These are phyloP conservation scores for Lathamus discolor DNA, from an alignment of 2,113 vertebrate species.

Conservation along the genomic window DNA sequence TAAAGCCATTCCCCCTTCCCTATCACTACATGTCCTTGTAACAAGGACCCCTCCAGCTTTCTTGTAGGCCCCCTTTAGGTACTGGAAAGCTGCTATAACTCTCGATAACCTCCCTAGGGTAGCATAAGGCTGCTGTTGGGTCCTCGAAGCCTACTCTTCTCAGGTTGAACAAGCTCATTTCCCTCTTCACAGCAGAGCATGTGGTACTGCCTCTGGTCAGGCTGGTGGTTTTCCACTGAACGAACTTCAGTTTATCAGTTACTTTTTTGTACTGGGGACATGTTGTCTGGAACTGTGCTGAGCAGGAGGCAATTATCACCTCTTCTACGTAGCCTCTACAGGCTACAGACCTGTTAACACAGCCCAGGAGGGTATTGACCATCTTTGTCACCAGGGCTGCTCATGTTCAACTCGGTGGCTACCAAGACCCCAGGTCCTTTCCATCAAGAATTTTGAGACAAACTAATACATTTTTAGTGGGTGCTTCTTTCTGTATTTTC, in stretches of 20 bases:
- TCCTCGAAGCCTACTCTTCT: neutral
- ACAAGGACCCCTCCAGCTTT: neutral
- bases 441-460: neutral
- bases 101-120: accelerated
- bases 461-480: neutral
- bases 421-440: neutral
- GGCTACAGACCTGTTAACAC: neutral
- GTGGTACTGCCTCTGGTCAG: neutral
- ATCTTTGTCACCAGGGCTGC: neutral
- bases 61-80: neutral
- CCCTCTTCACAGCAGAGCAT: neutral
- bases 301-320: neutral
- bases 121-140: neutral
- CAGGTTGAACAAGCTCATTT: neutral
- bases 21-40: neutral
- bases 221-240: neutral
- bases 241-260: neutral
- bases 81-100: neutral
- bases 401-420: neutral
- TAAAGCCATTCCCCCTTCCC: neutral
- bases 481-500: neutral
- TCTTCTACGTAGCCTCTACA: neutral
- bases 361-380: accelerated
- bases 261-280: neutral
- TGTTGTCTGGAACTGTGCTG: neutral